Evolutionary conservation across 2,113 vertebrate species (phyloP), one percentile per base, ranked within the genome.

Genomic region (Pycnonotus jocosus): DNA sequence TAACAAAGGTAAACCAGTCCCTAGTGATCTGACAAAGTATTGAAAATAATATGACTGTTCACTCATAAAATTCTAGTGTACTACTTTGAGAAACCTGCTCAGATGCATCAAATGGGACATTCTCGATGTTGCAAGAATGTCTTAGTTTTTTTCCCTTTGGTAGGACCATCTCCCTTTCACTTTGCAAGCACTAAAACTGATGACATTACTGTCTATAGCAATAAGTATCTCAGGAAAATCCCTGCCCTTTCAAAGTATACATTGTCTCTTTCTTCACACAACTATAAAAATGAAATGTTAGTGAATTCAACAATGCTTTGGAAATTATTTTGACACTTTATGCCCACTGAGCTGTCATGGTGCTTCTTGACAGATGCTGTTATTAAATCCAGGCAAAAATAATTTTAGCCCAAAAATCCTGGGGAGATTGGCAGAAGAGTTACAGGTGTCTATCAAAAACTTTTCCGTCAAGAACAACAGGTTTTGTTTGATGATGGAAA

Each of bases 381-480:
- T 73, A 65, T 45, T 25, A 81, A 69, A 56, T 11, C 5, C 14
- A 73, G n/a, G 7, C 30, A 76, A 77, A n/a, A 60, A 61, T 44
- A 2, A 1, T 35, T 30, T 45, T 73, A 65, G 13, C 27, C 15
- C 7, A 24, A 77, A 93, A 70, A 28, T 57, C 4, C 47, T 20
- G 12, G 42, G 51, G 66, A 66, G 44, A 37, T 19, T 73, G 17
- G 15, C 31, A 83, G 21, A 42, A 87, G 4, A 7, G 2, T 12
- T 81, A 70, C 28, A 73, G 15, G 6, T 65, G 22, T 86, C 30
- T 30, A 74, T 61, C 28, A 89, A 31, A 82, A 81, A 69, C 3
- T 0, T 58, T 84, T 61, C 58, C 10, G 15, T n/a, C 5, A 44
- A 69, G 31, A 6, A 56, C 19, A 65, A n/a, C 4, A 2, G 0